These are phyloP conservation scores for Pteromalus puparum DNA, from an alignment of 1,140 invertebrate species.

Conservation along the genomic window DNA sequence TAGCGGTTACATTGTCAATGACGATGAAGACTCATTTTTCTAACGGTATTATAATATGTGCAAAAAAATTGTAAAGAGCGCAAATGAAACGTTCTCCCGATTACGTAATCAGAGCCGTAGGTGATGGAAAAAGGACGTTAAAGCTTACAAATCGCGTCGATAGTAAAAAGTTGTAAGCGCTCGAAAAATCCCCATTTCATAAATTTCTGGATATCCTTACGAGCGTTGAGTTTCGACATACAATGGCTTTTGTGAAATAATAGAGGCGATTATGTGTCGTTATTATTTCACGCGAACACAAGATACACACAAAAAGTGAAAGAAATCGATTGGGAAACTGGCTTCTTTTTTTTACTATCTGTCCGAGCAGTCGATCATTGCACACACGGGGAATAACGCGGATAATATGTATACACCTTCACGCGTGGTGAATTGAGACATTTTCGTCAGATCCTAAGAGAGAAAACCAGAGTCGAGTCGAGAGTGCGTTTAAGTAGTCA, in stretches of 20 bases:
- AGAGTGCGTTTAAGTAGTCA: slow-evolving; percentile 36
- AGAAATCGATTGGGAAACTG: slow-evolving; percentile 30
- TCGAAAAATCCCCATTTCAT: not conserved
- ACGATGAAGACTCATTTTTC: not conserved
- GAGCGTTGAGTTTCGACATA: slow-evolving; percentile 1
- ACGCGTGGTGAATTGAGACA: not conserved
- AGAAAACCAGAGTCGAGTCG: slow-evolving; percentile 34
- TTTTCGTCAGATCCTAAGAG: not conserved
- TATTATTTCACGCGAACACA: slow-evolving; percentile 22
- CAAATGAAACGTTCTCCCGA: not conserved
- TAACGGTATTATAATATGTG: not conserved
- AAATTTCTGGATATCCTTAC: not conserved
- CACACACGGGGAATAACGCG: no score
- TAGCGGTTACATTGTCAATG: no score
- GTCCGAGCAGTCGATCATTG: not conserved
- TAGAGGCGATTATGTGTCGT: slow-evolving; percentile 18
- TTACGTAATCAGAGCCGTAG: not conserved
- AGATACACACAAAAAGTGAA: slow-evolving; percentile 10
- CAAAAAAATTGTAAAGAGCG: not conserved
- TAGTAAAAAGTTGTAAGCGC: not conserved
- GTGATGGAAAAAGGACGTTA: not conserved
- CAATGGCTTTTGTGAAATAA: slow-evolving; percentile 28
- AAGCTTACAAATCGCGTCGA: not conserved
- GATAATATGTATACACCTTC: no score
- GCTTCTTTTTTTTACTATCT: slow-evolving; percentile 32